These are phyloP conservation scores for Ataeniobius toweri DNA, from an alignment of 2,797 vertebrate genomes.

Conservation along the genomic window DNA sequence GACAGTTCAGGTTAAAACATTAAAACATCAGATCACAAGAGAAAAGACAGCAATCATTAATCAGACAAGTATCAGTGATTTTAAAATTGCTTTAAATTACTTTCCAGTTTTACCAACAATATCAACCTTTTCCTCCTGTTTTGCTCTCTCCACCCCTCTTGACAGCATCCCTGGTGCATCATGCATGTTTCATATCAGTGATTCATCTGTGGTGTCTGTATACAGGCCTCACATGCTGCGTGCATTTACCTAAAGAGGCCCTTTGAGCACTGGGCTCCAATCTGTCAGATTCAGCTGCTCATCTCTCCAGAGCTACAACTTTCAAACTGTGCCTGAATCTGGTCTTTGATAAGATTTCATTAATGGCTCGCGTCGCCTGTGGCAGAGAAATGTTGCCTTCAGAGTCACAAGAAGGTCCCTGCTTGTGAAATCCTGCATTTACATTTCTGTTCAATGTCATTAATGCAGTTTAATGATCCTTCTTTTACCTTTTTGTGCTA, in stretches of 20 bases:
- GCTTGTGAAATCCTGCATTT: conserved; percentile 47
- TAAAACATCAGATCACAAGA: not conserved
- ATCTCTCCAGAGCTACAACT: not conserved
- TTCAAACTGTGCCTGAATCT: conserved; percentile 11
- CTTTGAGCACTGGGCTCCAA: not conserved
- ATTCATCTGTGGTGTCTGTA: conserved; percentile 14
- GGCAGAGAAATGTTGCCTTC: conserved; percentile 21
- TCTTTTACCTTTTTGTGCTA: conserved; percentile 11
- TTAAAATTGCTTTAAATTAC: not conserved
- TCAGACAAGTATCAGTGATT: not conserved
- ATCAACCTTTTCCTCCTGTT: not conserved
- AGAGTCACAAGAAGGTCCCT: conserved; percentile 28
- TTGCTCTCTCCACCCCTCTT: conserved; percentile 6
- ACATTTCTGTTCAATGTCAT: conserved; percentile 39
- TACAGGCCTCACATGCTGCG: conserved; percentile 7
- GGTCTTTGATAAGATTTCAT: conserved; percentile 27
- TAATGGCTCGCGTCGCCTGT: conserved; percentile 31
- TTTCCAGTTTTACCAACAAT: not conserved
- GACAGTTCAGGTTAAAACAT: not conserved
- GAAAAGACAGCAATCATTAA: not conserved
- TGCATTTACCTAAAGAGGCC: conserved; percentile 1
- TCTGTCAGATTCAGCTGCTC: conserved; percentile 14
- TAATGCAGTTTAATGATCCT: not conserved
- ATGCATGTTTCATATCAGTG: conserved; percentile 14
- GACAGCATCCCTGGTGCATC: conserved; percentile 17